Evolutionary conservation across 2,888 invertebrate genomes (phyloP), one percentile per base, ranked within the genome.

Genomic region (Lasius platythorax): DNA sequence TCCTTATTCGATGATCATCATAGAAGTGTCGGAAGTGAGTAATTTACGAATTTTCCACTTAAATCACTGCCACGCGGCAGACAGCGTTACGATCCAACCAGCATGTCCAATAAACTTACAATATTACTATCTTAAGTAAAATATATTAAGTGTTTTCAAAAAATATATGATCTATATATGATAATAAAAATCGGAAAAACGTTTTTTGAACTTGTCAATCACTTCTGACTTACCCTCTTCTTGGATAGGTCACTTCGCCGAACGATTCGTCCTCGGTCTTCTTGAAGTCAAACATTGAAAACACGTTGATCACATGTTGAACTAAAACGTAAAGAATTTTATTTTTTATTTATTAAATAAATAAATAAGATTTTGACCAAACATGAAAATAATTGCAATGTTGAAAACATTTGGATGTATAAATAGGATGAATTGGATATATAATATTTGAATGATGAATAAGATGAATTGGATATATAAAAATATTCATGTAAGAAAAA

Each of bases 81-180:
- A 75, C 67, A 82, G 85, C 88, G 88, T 85, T 84, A 73, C 81
- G 76, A 90, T 86, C 88, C 88, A 89, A 90, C 85, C 88, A 90
- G 87, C 88, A 92, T 93, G 93, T 93, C 92, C 91, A 92, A 92
- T 91, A 91, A 78, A 92, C 91, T 93, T 91, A 93, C 89, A 90
- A 92, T 92, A 93, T 92, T 93, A 92, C 91, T 93, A 93, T 91
- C 87, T 91, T 93, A 93, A 93, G 92, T 92, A 92, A 91, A 92
- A 92, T 93, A 93, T 93, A 93, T 93, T 93, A 93, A 93, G 91
- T 93, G 93, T 93, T 93, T 93, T 93, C 93, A 93, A 89, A 92
- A 93, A 92, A 93, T 93, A 93, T 93, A 93, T 93, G 93, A 93
- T 93, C 92, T 93, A 93, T 93, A 93, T 93, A 93, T 93, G 93